Base-by-base conservation (phyloP, 2,888 invertebrate species). In the Ophion slaviceki region DNA sequence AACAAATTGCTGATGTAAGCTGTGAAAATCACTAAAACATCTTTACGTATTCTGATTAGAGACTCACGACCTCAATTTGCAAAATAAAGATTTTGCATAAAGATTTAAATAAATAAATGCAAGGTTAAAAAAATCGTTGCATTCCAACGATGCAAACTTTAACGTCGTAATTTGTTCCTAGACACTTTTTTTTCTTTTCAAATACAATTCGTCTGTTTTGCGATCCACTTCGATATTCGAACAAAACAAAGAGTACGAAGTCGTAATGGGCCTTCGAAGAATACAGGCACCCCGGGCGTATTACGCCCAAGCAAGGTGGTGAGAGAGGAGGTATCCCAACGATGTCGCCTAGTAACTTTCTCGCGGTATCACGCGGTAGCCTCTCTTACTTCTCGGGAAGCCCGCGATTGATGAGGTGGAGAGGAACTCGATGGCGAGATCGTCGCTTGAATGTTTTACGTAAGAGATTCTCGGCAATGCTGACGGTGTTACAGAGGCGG, bases 321-420 rank as follows among this genome's bases (percentile, higher is more conserved):
- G 32, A 71, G 62, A 28, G 71, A 32, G 36, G 45, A 77, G n/a
- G 24, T 20, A 67, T n/a, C 62, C 74, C 57, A 77, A 62, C 71
- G 72, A 77, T 76, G 80, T 66, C 75, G 82, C 86, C 86, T 82
- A 82, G 87, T 86, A 86, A 88, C 88, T 88, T 88, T 88, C 88
- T 88, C 88, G 86, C 75, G 70, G 82, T 84, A 64, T 74, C 80
- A 66, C 77, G 82, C 78, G 84, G 72, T 76, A 75, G 71, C 64
- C 74, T 82, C 80, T 80, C 68, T 76, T 67, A 36, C 70, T 70
- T 71, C 80, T 71, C 76, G 76, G 36, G 24, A 64, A 80, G 71
- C 64, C 67, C 53, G 71, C 82, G 76, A 83, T 86, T 86, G 57
- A 82, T 82, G 77, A 68, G 76, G 72, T 67, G 68, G 75, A 61